Percentiles rank a stretch among this genome's conserved stretches.
These are phyloP conservation scores for Mylabris sibirica DNA, from an alignment of 2,888 invertebrate genomes.

Conservation along the genomic window DNA sequence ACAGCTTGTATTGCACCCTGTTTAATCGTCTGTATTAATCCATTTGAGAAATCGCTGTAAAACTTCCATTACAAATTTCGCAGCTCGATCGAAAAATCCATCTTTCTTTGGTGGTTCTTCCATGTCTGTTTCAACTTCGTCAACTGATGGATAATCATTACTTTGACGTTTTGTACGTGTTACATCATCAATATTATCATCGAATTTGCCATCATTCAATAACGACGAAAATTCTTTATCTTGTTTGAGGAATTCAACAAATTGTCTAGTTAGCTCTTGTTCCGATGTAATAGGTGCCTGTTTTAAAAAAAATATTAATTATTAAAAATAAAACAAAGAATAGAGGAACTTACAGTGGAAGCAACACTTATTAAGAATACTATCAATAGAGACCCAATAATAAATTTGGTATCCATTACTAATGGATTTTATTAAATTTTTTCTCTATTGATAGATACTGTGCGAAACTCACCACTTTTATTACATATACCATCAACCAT, in stretches of 20 bases:
- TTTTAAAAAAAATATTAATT: background rate
- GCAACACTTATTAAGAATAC: constrained; percentile 26
- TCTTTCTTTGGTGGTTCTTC: constrained; percentile 37
- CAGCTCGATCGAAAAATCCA: constrained; percentile 60
- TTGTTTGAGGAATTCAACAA: constrained; percentile 55
- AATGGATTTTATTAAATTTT: constrained; percentile 29
- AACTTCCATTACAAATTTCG: constrained; percentile 59
- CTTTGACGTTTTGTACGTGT: constrained; percentile 3
- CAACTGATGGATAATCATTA: constrained; percentile 17
- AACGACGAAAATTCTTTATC: constrained; percentile 48
- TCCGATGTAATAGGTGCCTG: constrained; percentile 26
- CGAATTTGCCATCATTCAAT: constrained; percentile 32
- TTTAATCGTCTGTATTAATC: constrained; percentile 58
- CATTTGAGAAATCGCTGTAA: constrained; percentile 61
- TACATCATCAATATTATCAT: background rate
- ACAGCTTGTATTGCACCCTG: constrained; percentile 34
- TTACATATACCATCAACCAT: constrained; percentile 45
- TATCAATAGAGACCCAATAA: constrained; percentile 30
- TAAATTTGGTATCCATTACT: constrained; percentile 30
- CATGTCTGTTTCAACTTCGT: constrained; percentile 26
- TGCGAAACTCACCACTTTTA: constrained; percentile 22
- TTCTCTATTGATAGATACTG: constrained; percentile 19
- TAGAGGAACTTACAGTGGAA: constrained; percentile 35
- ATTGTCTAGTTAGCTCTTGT: constrained; percentile 49
- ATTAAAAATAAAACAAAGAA: constrained; percentile 2